Evolutionary conservation across 1,140 invertebrate species (phyloP), one percentile per base, ranked within the genome.

Genomic region (Wasmannia auropunctata): DNA sequence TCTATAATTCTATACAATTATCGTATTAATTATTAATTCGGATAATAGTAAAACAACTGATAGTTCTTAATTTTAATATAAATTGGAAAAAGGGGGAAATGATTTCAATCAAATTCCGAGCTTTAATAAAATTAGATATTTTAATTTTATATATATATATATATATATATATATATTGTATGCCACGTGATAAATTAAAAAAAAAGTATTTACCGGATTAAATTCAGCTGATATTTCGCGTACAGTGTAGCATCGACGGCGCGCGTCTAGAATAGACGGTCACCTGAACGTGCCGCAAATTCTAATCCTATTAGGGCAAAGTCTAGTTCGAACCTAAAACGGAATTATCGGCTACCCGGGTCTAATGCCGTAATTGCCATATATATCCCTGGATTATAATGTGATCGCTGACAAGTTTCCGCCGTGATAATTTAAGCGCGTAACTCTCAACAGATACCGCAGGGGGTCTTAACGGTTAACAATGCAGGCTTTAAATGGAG

Each of bases 221-320:
- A 62, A 31, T 76, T 10, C 8, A 40, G 5, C 25, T n/a, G 25
- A 40, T 37, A 37, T 22, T 62, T 63, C 6, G 37, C 19, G 8
- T 4, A 62, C 37, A 31, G 67, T n/a, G n/a, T 37, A 67, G 60
- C 1, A 58, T 69, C 72, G 56, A 56, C 49, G 70, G 31, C 83
- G 89, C 87, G 63, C 87, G 87, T 84, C 88, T 87, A 86, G 65
- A 86, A 83, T 86, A 89, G 86, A 62, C 85, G 76, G 79, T 90
- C 86, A 87, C 77, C 37, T 43, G 67, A 83, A 83, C 65, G 79
- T 58, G 67, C 51, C 43, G 51, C 65, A 81, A 81, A 81, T 81
- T 79, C 76, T 83, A 83, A 83, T 83, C 79, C 79, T 83, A 54
- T 83, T 83, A 83, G 54, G 14, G 67, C 28, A 74, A 74, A 83